Conservation (phyloP, 2,113 vertebrate species). For the Laticauda colubrina region DNA sequence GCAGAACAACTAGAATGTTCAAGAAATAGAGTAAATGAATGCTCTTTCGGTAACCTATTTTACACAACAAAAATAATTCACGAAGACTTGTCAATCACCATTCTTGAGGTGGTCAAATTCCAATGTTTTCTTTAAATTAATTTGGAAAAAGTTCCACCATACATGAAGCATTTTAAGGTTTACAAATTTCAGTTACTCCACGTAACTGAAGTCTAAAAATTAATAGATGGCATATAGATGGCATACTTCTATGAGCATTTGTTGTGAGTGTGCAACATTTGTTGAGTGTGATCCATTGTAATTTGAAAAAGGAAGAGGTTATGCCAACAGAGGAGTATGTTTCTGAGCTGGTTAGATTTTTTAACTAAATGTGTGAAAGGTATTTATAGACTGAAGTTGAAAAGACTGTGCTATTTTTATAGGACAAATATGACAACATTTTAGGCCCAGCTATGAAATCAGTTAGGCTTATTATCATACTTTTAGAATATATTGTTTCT, state of each 20-base stretch:
- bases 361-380: not conserved
- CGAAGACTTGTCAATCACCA: not conserved
- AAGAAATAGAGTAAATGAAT: not conserved
- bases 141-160: not conserved
- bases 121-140: not conserved
- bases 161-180: not conserved
- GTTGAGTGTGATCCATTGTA: not conserved
- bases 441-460: not conserved
- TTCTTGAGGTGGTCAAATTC: not conserved
- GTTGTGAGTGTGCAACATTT: not conserved
- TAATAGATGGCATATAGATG: not conserved
- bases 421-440: not conserved
- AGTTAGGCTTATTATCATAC: not conserved
- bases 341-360: not conserved
- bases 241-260: not conserved
- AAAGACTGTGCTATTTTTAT: not conserved
- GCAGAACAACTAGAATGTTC: not conserved
- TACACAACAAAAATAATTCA: not conserved
- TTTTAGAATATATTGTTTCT: not conserved
- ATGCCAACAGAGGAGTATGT: not conserved
- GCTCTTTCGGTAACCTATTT: not conserved
- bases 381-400: not conserved
- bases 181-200: not conserved
- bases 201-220: not conserved
- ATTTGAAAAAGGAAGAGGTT: not conserved